Evolutionary conservation across 2,113 vertebrate genomes (phyloP), one percentile per base, ranked within the genome.

Genomic region (Recurvirostra avosetta): DNA sequence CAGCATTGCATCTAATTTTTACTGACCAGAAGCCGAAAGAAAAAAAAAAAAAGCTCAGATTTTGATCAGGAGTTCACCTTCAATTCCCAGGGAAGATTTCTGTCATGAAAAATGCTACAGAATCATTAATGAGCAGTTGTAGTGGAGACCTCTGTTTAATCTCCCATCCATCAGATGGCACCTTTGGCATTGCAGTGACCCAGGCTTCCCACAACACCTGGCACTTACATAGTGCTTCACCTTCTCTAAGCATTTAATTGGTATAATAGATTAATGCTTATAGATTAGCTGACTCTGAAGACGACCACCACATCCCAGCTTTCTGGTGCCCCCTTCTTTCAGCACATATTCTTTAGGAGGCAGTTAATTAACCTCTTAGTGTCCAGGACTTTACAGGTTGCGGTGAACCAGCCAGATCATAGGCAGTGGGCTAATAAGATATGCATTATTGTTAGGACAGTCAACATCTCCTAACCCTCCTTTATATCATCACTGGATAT

Each of bases 211-310:
- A 87, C 92, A 96, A 89, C 84, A 95, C 96, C 88, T 85, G 92
- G 91, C 80, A 87, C 83, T 94, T 90, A 30, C 76, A 93, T 0
- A 92, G 30, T 34, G 63, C 65, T 96, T 94, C 80, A 94, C 91
- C 94, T 96, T 80, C 61, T 38, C 91, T 65, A 78, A 93, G 70
- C 61, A 72, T 83, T 94, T 97, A 93, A 97, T 94, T 94, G 91
- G 95, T 80, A 92, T 92, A 92, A 97, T 93, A 88, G 78, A 93
- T 95, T 94, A 90, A 91, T 78, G 88, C 47, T 84, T 94, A 95
- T 92, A 41, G 92, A 93, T 97, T 92, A 92, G 61, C 76, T 92
- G 88, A 92, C 76, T 96, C 88, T 47, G 85, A 85, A 85, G 55
- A 52, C 61, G 75, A 92, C 52, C 86, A 85, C 70, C 86, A 53